Base-by-base conservation (phyloP, 2,888 invertebrate genomes). In the Pterostichus niger region DNA sequence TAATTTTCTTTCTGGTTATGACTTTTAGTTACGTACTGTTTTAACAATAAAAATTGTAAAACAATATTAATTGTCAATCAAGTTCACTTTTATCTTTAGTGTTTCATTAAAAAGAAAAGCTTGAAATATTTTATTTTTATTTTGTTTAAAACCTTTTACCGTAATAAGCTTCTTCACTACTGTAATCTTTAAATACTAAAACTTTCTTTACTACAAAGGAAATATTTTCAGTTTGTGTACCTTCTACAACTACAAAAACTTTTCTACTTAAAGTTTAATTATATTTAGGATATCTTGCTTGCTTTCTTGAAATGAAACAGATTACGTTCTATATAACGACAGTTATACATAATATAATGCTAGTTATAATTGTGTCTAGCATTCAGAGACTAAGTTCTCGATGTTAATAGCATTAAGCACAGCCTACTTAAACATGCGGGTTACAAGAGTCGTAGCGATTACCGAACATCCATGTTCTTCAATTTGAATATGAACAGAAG, bases 141-240 rank as follows among this genome's bases (percentile, higher is more conserved):
- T 64, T 7, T 64, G 64, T 13, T 64, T 64, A 64, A 64, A 64
- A 64, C 64, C 64, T 64, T 64, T 49, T 35, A 35, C 35, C 9
- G 33, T 64, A 64, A 64, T 64, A 64, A 64, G 64, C 64, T 64
- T 35, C 35, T 59, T 10, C 59, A 59, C 59, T 59, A 24, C 24
- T 31, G 31, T 24, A 59, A 59, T 59, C 59, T 59, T 24, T 24
- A 24, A 24, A 24, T 24, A 10, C 59, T 31, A 59, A 9, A 35
- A 64, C 64, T 64, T 10, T 11, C 13, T 13, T 13, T 64, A 6
- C 13, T 2, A 35, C 31, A 33, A 64, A 64, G 31, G 49, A 49
- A n/a, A 49, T 13, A n/a, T 49, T 49, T 13, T 49, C 1, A 44
- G n/a, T 49, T 49, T 49, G 10, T 11, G 11, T 44, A 44, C 7